Evolutionary conservation across 2,113 vertebrate species (phyloP), one percentile per base, ranked within the genome.

Genomic region (Hyla sarda): DNA sequence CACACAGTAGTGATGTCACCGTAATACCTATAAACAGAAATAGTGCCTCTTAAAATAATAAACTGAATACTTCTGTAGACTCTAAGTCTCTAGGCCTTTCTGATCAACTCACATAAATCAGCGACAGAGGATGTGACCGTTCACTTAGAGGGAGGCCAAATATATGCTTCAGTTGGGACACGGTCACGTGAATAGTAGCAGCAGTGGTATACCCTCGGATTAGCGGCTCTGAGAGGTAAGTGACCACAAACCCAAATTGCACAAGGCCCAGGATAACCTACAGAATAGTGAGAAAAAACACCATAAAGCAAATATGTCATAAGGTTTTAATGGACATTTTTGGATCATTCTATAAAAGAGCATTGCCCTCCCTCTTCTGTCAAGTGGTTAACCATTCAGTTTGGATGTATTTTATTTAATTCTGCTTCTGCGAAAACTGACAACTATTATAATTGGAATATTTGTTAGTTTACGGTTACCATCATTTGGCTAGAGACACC

Each of bases 191-290:
- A 87, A 99, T 92, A 0, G 98, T 94, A 0, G 97, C 95, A 0
- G 94, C 97, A 0, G 97, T 99, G 69, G 97, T 99, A 84, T 99
- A 99, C 62, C 96, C 95, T 8, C 97, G 94, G 45, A 99, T 96
- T 87, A 99, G 92, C 0, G 98, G 98, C 71, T 99, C 98, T 0
- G 97, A 99, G 72, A 99, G 94, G 88, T 99, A 99, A 23, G 96
- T 99, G 90, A 97, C 98, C 89, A 99, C 96, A 0, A 99, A 99
- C 25, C 98, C 98, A 0, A 99, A 99, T 85, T 93, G 95, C 73
- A 98, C 91, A 81, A 99, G 75, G 7, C 98, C 98, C 17, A 99
- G 90, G 11, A 94, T 88, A 52, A 99, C 91, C 98, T 99, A 77
- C 28, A 82, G 81, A 87, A 28, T 37, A 2, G 56, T 8, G 23